A percentile compares a stretch with the other conserved stretches of the same genome.
Conservation (phyloP, 2,888 invertebrate species). For the Psococerastis gibbosa region DNA sequence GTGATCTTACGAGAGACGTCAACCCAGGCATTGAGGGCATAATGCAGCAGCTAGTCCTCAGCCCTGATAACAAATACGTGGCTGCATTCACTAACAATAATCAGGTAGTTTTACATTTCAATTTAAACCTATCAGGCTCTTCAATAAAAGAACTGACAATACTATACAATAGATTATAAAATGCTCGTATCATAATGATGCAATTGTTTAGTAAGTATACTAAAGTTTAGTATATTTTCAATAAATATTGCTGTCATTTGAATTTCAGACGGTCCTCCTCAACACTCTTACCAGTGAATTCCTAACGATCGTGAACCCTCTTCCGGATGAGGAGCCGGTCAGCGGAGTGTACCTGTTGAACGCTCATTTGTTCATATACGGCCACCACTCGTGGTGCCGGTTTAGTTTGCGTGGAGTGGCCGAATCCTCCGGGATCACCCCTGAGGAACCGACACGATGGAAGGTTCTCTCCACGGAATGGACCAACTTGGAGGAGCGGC, state of each 20-base stretch:
- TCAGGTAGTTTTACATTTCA: conserved; percentile 33
- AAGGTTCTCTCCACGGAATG: conserved; percentile 59
- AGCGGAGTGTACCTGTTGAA: conserved; percentile 45
- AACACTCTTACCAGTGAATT: conserved; percentile 91
- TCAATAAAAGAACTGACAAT: no score
- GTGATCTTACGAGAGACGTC: conserved; percentile 81
- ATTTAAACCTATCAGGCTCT: not conserved
- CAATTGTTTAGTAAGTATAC: no score
- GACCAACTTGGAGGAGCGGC: conserved; percentile 43
- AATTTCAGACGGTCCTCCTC: conserved; percentile 56
- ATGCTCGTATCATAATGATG: no score
- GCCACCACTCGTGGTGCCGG: conserved; percentile 52
- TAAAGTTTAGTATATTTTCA: no score
- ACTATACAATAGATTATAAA: no score
- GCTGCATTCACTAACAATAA: conserved; percentile 92
- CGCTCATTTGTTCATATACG: conserved; percentile 57
- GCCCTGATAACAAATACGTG: conserved; percentile 90
- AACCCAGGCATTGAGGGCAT: conserved; percentile 91
- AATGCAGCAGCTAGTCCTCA: conserved; percentile 81
- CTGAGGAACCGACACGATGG: conserved; percentile 42
- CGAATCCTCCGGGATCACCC: conserved; percentile 29
- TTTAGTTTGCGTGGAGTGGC: conserved; percentile 62
- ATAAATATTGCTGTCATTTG: no score
- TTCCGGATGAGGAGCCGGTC: conserved; percentile 44
- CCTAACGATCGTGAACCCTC: conserved; percentile 65